Conservation (phyloP, 2,888 invertebrate genomes). For the Apotomis turbidana region DNA sequence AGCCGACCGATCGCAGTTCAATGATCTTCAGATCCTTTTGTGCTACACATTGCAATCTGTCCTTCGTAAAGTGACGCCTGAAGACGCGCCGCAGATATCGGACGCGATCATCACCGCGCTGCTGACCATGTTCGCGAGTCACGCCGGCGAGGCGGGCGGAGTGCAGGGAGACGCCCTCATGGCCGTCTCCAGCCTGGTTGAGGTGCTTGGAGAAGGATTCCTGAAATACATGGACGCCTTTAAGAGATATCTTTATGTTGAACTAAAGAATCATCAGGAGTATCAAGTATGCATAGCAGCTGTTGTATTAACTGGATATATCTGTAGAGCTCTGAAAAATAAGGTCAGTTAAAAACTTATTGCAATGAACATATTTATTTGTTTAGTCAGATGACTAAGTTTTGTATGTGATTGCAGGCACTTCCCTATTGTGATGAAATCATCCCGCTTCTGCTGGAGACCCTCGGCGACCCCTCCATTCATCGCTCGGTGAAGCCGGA, state of each 20-base stretch:
- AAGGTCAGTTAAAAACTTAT: conserved; percentile 72
- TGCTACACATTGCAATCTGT: conserved; percentile 99
- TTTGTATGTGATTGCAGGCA: conserved; percentile 75
- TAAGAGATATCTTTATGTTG: conserved; percentile 95
- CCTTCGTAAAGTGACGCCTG: conserved; percentile 95
- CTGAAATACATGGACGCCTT: conserved; percentile 99
- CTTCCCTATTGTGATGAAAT: conserved; percentile 98
- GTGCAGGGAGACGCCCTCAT: conserved; percentile 99
- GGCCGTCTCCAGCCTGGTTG: conserved; percentile 97
- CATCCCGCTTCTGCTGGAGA: conserved; percentile 94
- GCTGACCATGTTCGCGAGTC: conserved; percentile 96
- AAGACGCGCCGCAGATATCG: conserved; percentile 98
- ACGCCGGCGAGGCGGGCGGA: conserved; percentile 93
- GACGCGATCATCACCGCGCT: conserved; percentile 98
- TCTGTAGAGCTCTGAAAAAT: conserved; percentile 94
- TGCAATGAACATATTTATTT: background rate
- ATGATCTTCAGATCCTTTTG: conserved; percentile 96
- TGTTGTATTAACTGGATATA: conserved; percentile 98
- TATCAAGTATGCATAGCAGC: conserved; percentile 97
- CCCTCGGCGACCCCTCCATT: conserved; percentile 94
- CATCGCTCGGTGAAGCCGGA: conserved; percentile 98
- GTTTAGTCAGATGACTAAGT: background rate
- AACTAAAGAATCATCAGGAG: conserved; percentile 97
- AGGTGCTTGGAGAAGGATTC: conserved; percentile 96
- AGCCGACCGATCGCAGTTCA: conserved; percentile 95